A percentile compares a stretch with the other conserved stretches of the same genome.
Evolutionary conservation across 2,797 vertebrate genomes (phyloP).

Genomic region (Enteromius viviparus): DNA sequence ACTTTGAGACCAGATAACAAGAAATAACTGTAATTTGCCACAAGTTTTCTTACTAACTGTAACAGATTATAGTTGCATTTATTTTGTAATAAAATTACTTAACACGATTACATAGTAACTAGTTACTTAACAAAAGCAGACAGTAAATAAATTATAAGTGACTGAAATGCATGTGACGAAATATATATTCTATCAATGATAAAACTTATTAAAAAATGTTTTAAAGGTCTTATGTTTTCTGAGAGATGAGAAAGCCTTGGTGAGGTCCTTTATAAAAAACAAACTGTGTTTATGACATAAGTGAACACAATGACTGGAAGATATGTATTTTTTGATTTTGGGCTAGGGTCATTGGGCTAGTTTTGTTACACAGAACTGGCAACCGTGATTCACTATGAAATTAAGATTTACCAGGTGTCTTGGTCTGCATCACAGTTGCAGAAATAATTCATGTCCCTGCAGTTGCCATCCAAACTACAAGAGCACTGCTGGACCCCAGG

Average conservation of each 20-base stretch:
- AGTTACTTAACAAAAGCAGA: too few relatives aligned
- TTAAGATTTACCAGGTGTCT: constrained; percentile 82
- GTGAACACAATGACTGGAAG: too few relatives aligned
- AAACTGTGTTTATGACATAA: background rate
- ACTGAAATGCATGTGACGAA: background rate
- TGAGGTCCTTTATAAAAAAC: background rate
- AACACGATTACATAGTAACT: background rate
- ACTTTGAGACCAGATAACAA: too few relatives aligned
- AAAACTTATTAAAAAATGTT: background rate
- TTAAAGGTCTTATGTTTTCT: background rate
- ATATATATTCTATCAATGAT: background rate
- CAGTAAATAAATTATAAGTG: background rate
- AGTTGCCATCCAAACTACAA: constrained; percentile 86
- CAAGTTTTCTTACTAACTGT: too few relatives aligned
- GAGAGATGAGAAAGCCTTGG: background rate
- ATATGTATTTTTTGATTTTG: background rate
- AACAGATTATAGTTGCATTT: too few relatives aligned
- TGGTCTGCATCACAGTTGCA: constrained; percentile 88
- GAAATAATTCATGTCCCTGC: constrained; percentile 84
- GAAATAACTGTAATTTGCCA: too few relatives aligned
- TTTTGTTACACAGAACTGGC: background rate
- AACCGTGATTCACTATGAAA: background rate
- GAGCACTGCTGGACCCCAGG: constrained; percentile 85
- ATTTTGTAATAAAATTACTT: too few relatives aligned
- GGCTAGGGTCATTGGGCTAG: background rate